These are phyloP conservation scores for Protomyctophum bolini DNA, from an alignment of 2,113 vertebrate genomes.

Conservation along the genomic window DNA sequence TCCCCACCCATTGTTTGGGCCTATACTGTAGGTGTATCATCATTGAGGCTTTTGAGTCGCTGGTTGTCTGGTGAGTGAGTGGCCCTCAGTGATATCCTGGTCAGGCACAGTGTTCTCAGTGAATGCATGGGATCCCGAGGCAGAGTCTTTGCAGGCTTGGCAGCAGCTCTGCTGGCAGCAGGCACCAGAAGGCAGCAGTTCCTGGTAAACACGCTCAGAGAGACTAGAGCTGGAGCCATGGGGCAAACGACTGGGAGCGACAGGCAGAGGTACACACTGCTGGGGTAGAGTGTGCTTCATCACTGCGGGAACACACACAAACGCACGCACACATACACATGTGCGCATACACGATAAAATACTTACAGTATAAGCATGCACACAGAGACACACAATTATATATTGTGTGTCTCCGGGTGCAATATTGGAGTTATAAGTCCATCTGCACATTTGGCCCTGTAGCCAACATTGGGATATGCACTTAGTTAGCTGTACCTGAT, in stretches of 20 bases:
- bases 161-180: conserved; percentile 15
- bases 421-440: too few species aligned
- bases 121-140: conserved; percentile 27
- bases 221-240: conserved; percentile 25
- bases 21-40: too few species aligned
- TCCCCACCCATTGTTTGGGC: too few species aligned
- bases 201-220: conserved; percentile 8
- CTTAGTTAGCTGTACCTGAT: background rate
- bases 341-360: background rate
- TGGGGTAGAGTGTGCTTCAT: conserved; percentile 31
- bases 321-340: background rate
- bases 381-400: too few species aligned
- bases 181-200: conserved; percentile 23
- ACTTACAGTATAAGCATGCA: too few species aligned
- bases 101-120: conserved; percentile 8
- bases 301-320: conserved; percentile 6
- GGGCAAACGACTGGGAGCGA: conserved; percentile 4
- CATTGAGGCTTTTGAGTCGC: too few species aligned
- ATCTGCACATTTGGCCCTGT: too few species aligned
- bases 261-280: conserved; percentile 21
- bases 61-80: too few species aligned
- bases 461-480: too few species aligned
- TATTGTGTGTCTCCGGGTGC: too few species aligned
- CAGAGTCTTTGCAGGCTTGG: conserved; percentile 23
- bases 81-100: background rate